These are phyloP conservation scores for Drosophila repletoides DNA, from an alignment of 1,140 invertebrate species.

Conservation along the genomic window DNA sequence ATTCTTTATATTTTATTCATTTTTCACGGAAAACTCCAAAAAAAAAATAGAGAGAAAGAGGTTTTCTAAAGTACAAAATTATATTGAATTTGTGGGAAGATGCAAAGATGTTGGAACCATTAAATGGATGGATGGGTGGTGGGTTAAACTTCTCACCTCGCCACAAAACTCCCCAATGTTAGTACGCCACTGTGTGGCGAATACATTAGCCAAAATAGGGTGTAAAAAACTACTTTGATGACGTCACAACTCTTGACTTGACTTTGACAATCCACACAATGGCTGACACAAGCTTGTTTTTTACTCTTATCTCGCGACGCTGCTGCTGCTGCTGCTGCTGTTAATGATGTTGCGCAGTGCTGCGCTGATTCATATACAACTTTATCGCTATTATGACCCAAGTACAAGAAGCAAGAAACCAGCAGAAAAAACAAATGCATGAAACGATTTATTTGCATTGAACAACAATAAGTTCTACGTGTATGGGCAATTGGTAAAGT, in stretches of 20 bases:
- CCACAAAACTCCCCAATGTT: too few species aligned
- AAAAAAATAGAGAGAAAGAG: too few species aligned
- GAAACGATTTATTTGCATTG: conserved; percentile 38
- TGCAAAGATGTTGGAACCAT: too few species aligned
- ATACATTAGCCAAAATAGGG: conserved; percentile 64
- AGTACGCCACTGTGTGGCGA: too few species aligned
- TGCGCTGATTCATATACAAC: conserved; percentile 64
- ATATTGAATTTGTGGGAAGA: too few species aligned
- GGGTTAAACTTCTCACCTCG: too few species aligned
- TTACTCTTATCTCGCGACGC: conserved; percentile 7
- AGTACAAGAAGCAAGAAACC: neutral
- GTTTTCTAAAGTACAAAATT: too few species aligned
- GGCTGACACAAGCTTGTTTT: conserved; percentile 54
- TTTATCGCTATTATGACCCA: conserved; percentile 14
- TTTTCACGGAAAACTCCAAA: too few species aligned
- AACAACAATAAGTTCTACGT: conserved; percentile 46
- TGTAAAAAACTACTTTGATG: conserved; percentile 38
- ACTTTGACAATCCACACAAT: conserved; percentile 15
- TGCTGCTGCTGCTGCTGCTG: conserved; percentile 10
- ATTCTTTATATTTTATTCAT: too few species aligned
- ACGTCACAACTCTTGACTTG: conserved; percentile 50
- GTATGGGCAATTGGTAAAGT: conserved; percentile 40
- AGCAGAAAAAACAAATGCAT: neutral
- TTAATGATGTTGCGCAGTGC: conserved; percentile 19
- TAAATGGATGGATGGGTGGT: too few species aligned